Evolutionary conservation across 2,113 vertebrate species (phyloP), one percentile per base, ranked within the genome.

Genomic region (Muntiacus reevesi): DNA sequence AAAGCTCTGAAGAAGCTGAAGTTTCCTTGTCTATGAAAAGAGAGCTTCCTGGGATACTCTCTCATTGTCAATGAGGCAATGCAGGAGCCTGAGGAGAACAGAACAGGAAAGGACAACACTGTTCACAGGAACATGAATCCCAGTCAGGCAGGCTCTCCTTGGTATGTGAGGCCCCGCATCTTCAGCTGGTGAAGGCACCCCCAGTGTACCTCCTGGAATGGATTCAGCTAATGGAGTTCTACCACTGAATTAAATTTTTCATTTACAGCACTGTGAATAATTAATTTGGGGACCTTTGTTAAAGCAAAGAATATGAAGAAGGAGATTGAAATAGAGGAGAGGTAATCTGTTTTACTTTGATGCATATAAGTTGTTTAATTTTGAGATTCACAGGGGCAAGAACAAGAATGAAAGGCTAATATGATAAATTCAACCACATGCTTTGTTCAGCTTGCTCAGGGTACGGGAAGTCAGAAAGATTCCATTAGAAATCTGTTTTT

Each of bases 401-500:
- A 89, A 64, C 64, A 27, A 81, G 79, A 13, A 23, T 14, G 33
- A 17, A 19, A 15, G 86, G 36, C 55, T 17, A 30, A 43, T 43
- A 17, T 0, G 27, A n/a, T 45, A 64, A 85, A 50, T 40, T 47
- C 13, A 47, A 11, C 67, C 27, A 2, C 27, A 10, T 1, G 14
- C 33, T 50, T 57, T 40, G 40, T 55, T 79, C 91, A 19, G 25
- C 19, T 50, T 57, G 40, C 40, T 88, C 45, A 1, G 43, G 28
- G 52, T n/a, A 15, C 12, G 17, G 19, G 45, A 74, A 74, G 62
- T 74, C 25, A 1, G 33, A 91, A 30, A 33, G 10, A 40, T 36
- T 76, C 84, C 54, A 7, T 47, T 60, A 88, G 74, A 90, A 92
- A 74, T 23, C 47, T 87, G 30, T 62, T 92, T 94, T 47, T 43